A percentile compares a stretch with the other conserved stretches of the same genome.
Conservation (phyloP, 2,888 invertebrate species). For the Beris morrisii region DNA sequence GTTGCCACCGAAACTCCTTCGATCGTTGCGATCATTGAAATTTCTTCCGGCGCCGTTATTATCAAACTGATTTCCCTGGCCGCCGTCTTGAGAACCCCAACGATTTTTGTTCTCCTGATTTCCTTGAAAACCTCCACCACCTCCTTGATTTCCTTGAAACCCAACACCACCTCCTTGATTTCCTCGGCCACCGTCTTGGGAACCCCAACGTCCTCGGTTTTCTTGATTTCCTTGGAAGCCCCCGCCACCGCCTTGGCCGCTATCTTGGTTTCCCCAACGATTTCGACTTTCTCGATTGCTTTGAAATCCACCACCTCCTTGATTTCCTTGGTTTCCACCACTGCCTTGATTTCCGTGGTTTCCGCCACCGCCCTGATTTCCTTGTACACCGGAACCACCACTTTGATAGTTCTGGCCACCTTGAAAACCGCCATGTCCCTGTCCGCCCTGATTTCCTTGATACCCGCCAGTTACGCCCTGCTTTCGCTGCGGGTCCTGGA, state of each 20-base stretch:
- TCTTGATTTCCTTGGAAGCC: constrained; percentile 1
- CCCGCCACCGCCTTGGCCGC: not conserved
- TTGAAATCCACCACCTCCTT: not conserved
- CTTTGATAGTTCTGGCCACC: constrained; percentile 5
- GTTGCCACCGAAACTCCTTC: constrained; percentile 10
- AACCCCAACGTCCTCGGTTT: not conserved
- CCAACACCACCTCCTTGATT: not conserved
- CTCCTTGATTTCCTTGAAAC: constrained; percentile 15
- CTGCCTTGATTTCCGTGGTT: not conserved
- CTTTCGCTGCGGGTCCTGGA: constrained; percentile 17
- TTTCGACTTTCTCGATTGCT: not conserved
- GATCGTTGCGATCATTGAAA: constrained; percentile 14
- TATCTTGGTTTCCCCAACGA: not conserved
- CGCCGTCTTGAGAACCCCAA: constrained; percentile 15
- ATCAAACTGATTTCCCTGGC: constrained; percentile 11
- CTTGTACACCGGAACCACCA: not conserved
- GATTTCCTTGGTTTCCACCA: not conserved
- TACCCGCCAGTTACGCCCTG: not conserved
- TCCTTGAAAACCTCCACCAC: constrained; percentile 2
- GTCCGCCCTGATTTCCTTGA: constrained; percentile 4
- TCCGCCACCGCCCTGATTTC: not conserved
- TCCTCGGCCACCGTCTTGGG: not conserved
- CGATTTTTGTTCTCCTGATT: constrained; percentile 7
- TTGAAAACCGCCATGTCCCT: constrained; percentile 7
- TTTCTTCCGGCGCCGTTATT: constrained; percentile 1